Evolutionary conservation across 2,113 vertebrate species (phyloP).

Genomic region (Seriola dumerili): DNA sequence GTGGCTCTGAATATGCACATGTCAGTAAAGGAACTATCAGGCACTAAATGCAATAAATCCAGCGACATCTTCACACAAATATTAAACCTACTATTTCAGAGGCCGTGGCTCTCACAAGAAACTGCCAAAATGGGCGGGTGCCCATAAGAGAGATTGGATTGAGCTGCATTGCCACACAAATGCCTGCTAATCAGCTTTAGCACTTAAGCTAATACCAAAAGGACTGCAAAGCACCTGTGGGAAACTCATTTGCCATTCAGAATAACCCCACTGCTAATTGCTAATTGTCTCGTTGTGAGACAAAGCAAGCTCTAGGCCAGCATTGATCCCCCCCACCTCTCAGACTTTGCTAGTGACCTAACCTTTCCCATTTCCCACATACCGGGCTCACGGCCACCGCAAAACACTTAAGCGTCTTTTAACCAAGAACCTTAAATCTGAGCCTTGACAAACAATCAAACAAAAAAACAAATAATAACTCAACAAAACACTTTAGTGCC

Average conservation of each 20-base stretch:
- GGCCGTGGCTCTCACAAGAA: slow-evolving; percentile 33
- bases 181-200: slow-evolving; percentile 81
- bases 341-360: slow-evolving; percentile 43
- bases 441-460: slow-evolving; percentile 57
- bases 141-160: slow-evolving; percentile 59
- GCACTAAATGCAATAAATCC: background rate
- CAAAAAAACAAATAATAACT: slow-evolving; percentile 24
- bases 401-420: slow-evolving; percentile 60
- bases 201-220: slow-evolving; percentile 79
- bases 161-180: slow-evolving; percentile 72
- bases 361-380: slow-evolving; percentile 56
- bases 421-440: slow-evolving; percentile 19
- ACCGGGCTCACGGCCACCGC: slow-evolving; percentile 31
- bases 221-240: slow-evolving; percentile 79
- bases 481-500: slow-evolving; percentile 12
- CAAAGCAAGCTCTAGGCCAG: slow-evolving; percentile 56
- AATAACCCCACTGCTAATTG: slow-evolving; percentile 56
- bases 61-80: background rate
- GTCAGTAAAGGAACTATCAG: too few species aligned
- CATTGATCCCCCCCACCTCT: slow-evolving; percentile 34
- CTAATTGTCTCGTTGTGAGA: slow-evolving; percentile 61
- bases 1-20: background rate
- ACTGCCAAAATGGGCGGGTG: slow-evolving; percentile 33
- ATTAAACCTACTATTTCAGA: background rate
- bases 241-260: slow-evolving; percentile 73